A percentile compares a stretch with the other conserved stretches of the same genome.
Evolutionary conservation across 2,797 vertebrate species (phyloP).

Genomic region (Ptychobarbus kaznakovi): DNA sequence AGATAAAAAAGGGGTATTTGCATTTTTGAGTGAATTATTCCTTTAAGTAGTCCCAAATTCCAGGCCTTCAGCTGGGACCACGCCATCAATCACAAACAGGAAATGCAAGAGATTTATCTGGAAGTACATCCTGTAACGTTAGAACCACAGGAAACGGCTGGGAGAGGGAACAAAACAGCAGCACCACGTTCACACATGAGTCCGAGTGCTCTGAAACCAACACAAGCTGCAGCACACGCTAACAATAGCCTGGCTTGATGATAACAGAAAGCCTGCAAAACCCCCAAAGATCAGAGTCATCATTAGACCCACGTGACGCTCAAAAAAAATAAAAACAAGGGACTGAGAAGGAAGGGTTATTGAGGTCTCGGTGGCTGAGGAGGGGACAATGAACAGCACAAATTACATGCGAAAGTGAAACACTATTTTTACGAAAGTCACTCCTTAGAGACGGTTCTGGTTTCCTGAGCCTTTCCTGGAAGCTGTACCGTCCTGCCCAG

Average conservation of each 20-base stretch:
- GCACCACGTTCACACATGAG: conserved; percentile 22
- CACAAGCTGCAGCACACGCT: conserved; percentile 7
- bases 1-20: background rate
- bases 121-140: conserved; percentile 63
- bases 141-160: conserved; percentile 57
- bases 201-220: background rate
- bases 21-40: background rate
- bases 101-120: conserved; percentile 65
- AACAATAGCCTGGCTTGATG: conserved; percentile 39
- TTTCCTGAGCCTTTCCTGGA: conserved; percentile 69
- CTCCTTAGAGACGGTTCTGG: conserved; percentile 61
- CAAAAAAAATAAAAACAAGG: conserved; percentile 22
- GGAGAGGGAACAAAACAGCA: conserved; percentile 33
- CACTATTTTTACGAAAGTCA: conserved; percentile 64
- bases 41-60: conserved; percentile 12
- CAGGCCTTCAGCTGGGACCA: conserved; percentile 15
- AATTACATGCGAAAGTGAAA: conserved; percentile 59
- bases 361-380: conserved; percentile 20
- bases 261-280: conserved; percentile 22
- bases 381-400: conserved; percentile 17
- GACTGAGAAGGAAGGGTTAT: conserved; percentile 33
- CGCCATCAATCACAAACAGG: conserved; percentile 62
- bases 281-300: conserved; percentile 39
- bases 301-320: conserved; percentile 9
- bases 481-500: conserved; percentile 56